Base-by-base conservation (phyloP, 2,113 vertebrate species). In the Vidua macroura region DNA sequence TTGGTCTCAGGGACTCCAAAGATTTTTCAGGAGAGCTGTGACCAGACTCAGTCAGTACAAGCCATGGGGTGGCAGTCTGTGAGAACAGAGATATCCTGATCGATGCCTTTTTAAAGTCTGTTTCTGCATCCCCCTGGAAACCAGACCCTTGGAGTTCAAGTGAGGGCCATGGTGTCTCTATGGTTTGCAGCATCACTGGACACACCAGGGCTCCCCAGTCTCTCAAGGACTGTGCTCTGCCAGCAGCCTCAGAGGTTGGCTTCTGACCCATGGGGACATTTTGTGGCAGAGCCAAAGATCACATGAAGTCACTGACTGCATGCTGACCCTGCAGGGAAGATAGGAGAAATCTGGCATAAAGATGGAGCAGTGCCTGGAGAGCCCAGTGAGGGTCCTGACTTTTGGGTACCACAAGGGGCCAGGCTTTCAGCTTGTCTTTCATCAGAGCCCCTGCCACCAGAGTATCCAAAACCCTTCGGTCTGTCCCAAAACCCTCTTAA, bases 381-480 rank as follows among this genome's bases (percentile, higher is more conserved):
- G 51, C 39, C 27, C 35, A 53, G 0, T 2, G 2, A 88, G 19
- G 28, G 7, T 31, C 23, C 33, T 83, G 78, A 90, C 25, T 9
- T 79, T 82, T 41, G 15, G 43, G 20, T 67, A 60, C 1, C 7
- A 24, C 0, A 0, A 72, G 24, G 35, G 27, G 23, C 24, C 0
- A 0, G 30, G 39, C 35, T 84, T 68, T 2, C 3, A 21, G 8
- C 14, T 87, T 7, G 1, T 46, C 33, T 20, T 66, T 43, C 4
- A 7, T 56, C 55, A 78, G 41, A 44, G 6, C 30, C 53, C 31
- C 56, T 79, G 35, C 33, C 52, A 30, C 24, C 19, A 52, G 27
- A 44, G 9, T 13, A 41, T 52, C 58, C 20, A 59, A 59, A 55
- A 49, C 35, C 15, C 58, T 72, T 75, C 21, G 25, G 35, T 85